Evolutionary conservation across 2,797 vertebrate genomes (phyloP).

Genomic region (Sylvilagus floridanus): DNA sequence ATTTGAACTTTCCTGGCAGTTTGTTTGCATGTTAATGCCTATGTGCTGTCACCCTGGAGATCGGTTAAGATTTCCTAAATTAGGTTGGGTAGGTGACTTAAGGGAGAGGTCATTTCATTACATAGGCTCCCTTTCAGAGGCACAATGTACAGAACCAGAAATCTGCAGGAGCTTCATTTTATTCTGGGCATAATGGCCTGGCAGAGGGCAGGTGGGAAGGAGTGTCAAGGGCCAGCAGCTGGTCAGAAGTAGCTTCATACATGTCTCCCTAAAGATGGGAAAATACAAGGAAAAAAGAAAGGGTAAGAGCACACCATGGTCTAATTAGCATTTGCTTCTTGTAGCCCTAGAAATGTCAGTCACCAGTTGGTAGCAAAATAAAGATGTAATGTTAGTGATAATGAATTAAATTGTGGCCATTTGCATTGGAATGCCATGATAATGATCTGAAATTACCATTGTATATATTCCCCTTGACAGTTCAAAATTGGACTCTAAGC

Average conservation of each 20-base stretch:
- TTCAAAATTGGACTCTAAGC: conserved; percentile 89
- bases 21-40: conserved; percentile 89
- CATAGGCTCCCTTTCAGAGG: conserved; percentile 66
- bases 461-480: conserved; percentile 90
- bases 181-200: conserved; percentile 51
- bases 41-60: conserved; percentile 87
- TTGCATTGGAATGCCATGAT: conserved; percentile 91
- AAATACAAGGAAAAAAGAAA: conserved; percentile 86
- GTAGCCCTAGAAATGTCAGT: conserved; percentile 90
- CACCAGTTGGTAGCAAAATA: conserved; percentile 91
- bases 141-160: background rate
- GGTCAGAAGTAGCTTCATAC: conserved; percentile 78
- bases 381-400: conserved; percentile 90
- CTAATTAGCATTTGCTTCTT: conserved; percentile 90
- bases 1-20: conserved; percentile 88
- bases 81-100: conserved; percentile 84
- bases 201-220: conserved; percentile 58
- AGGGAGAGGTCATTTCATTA: conserved; percentile 82
- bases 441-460: conserved; percentile 90
- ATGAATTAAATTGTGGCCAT: conserved; percentile 91
- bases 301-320: conserved; percentile 87
- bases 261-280: conserved; percentile 73
- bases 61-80: conserved; percentile 88
- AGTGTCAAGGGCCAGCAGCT: conserved; percentile 67
- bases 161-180: conserved; percentile 65